Base-by-base conservation (phyloP, 2,113 vertebrate genomes). In the Cynocephalus volans region DNA sequence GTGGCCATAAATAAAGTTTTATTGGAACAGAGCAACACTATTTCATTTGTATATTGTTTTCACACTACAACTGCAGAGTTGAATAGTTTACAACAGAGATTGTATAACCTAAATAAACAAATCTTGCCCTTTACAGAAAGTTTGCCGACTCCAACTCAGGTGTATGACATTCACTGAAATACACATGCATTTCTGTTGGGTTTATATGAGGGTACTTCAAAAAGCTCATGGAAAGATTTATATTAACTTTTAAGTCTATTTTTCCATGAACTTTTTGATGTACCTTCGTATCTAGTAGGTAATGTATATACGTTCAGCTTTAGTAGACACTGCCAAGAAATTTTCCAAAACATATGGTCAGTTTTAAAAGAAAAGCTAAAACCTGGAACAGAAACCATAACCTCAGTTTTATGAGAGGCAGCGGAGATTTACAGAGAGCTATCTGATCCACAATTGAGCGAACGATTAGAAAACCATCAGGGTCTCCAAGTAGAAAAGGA, bases 331-430 rank as follows among this genome's bases (percentile, higher is more conserved):
- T 83, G 64, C 70, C 86, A 79, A 70, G 24, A 90, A 50, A 54
- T 62, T 72, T 88, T 50, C 92, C 83, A 83, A 95, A 92, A 85
- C 24, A 91, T 31, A 80, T 12, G 7, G 76, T 92, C 65, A 21
- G 33, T 88, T 88, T 95, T 95, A 79, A 93, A 77, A 92, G 88
- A 64, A 93, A 87, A 89, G 73, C 72, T 89, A 65, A 95, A 96
- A 87, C 60, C 28, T 73, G 65, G n/a, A 77, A 62, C 50, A 73
- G 62, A 93, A 88, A 31, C 36, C 23, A 24, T 80, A 70, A 84
- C n/a, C 65, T 85, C 80, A 31, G 89, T 84, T 75, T 93, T 72
- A 96, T 95, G 72, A 64, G 15, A 82, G 8, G 48, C 58, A 19
- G 72, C 41, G 1, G 23, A 94, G 52, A 56, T 60, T 54, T 28